These are phyloP conservation scores for Chaetophractus vellerosus DNA, from an alignment of 2,797 vertebrate species.

Conservation along the genomic window DNA sequence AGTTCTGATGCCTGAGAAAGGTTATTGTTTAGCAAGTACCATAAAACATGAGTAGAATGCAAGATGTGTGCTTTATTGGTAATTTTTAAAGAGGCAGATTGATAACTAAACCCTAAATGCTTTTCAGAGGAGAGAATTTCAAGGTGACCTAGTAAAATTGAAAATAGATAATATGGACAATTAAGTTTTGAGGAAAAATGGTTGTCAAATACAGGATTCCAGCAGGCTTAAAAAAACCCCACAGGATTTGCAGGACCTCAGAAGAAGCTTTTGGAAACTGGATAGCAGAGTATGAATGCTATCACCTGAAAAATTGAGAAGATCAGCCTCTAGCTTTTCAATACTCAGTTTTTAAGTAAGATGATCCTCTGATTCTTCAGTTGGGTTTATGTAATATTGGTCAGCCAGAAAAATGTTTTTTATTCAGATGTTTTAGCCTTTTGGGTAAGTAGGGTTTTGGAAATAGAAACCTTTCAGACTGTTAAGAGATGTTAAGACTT, in stretches of 20 bases:
- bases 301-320: slow-evolving; percentile 50
- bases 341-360: neutral
- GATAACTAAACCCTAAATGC: neutral
- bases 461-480: slow-evolving; percentile 14
- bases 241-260: neutral
- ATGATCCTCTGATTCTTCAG: neutral
- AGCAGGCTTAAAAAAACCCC: neutral
- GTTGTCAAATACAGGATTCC: slow-evolving; percentile 7
- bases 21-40: neutral
- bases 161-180: neutral
- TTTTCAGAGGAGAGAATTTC: slow-evolving; percentile 69
- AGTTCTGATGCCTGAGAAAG: neutral
- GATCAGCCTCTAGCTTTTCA: slow-evolving; percentile 50
- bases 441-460: neutral
- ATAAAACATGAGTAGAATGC: neutral
- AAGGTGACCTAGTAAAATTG: slow-evolving; percentile 75
- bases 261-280: slow-evolving; percentile 56
- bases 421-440: neutral
- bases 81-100: slow-evolving; percentile 31
- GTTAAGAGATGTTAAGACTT: neutral
- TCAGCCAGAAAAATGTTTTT: slow-evolving; percentile 15
- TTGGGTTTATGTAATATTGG: slow-evolving; percentile 26
- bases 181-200: slow-evolving; percentile 52
- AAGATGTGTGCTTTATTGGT: slow-evolving; percentile 23
- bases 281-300: slow-evolving; percentile 20